A percentile compares a stretch with the other conserved stretches of the same genome.
Conservation (phyloP, 2,888 invertebrate genomes). For the Ochlodes sylvanus region DNA sequence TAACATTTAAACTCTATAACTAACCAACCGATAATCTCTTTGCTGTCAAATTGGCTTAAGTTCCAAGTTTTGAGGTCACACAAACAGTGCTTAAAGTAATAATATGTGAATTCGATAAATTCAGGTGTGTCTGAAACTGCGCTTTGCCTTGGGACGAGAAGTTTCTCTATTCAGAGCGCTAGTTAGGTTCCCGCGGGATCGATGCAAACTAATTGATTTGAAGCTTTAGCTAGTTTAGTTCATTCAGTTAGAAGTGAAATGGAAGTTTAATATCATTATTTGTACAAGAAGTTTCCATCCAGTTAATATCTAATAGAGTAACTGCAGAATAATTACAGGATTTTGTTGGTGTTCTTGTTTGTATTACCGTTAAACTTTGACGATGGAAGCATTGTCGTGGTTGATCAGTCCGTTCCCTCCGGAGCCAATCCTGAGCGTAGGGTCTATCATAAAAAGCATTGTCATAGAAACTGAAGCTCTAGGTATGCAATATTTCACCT, state of each 20-base stretch:
- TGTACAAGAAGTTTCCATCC: constrained; percentile 4
- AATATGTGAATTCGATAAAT: constrained; percentile 29
- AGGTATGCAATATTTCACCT: too few species aligned
- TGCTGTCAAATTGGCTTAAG: constrained; percentile 3
- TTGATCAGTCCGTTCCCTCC: too few species aligned
- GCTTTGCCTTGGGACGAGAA: constrained; percentile 15
- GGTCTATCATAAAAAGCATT: too few species aligned
- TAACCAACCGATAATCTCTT: constrained; percentile 10
- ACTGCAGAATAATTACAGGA: too few species aligned
- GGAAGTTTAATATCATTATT: constrained; percentile 20
- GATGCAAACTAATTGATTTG: constrained; percentile 33
- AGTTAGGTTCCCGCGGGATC: constrained; percentile 17
- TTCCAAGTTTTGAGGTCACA: constrained; percentile 16
- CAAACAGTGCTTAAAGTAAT: constrained; percentile 12
- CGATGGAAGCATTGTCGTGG: too few species aligned
- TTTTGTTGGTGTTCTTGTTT: background rate
- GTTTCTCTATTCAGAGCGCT: constrained; percentile 20
- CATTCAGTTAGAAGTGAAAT: constrained; percentile 5
- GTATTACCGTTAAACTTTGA: background rate
- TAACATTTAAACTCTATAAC: constrained; percentile 2
- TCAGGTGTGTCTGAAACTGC: constrained; percentile 1
- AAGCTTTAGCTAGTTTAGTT: constrained; percentile 26
- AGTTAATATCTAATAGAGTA: background rate
- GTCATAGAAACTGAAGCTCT: too few species aligned
- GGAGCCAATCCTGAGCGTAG: too few species aligned